Conservation (phyloP, 2,888 invertebrate genomes). For the Sclerodermus sp. region DNA sequence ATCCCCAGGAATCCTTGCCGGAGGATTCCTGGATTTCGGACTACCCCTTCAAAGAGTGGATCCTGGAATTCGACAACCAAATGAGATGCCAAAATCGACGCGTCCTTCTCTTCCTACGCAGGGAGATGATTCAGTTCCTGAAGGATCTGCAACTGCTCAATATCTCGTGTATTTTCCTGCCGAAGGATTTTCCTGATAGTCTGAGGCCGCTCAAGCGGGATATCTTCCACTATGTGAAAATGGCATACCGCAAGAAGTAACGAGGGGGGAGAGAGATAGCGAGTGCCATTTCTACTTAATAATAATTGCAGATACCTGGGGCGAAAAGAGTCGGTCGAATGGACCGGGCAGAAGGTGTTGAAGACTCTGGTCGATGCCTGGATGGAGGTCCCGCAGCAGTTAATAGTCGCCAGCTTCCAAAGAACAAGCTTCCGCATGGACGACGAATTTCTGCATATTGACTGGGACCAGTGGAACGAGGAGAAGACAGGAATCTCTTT, state of each 20-base stretch:
- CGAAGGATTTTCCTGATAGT: conserved; percentile 34
- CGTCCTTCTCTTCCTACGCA: conserved; percentile 35
- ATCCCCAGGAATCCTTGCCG: too few relatives aligned
- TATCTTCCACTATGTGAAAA: conserved; percentile 41
- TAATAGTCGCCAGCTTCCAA: conserved; percentile 41
- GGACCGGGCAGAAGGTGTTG: conserved; percentile 31
- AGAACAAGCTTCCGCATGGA: conserved; percentile 41
- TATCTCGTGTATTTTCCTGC: conserved; percentile 38
- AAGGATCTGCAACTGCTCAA: conserved; percentile 28
- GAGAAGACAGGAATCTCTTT: conserved; percentile 32
- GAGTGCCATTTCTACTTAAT: too few relatives aligned
- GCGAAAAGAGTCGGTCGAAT: conserved; percentile 6
- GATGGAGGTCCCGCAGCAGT: conserved; percentile 34
- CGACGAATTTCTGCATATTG: conserved; percentile 29
- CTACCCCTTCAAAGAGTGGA: conserved; percentile 34
- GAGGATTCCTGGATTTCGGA: conserved; percentile 28
- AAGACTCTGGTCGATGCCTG: conserved; percentile 34
- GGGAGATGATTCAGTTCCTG: conserved; percentile 27
- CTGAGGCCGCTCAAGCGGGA: conserved; percentile 38
- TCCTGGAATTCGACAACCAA: conserved; percentile 29
- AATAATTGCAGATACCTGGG: too few relatives aligned
- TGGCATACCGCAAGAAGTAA: conserved; percentile 35
- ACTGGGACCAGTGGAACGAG: conserved; percentile 33
- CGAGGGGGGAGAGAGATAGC: not conserved
- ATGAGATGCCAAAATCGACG: conserved; percentile 31